These are phyloP conservation scores for Mirza zaza DNA, from an alignment of 2,113 vertebrate species.

Conservation along the genomic window DNA sequence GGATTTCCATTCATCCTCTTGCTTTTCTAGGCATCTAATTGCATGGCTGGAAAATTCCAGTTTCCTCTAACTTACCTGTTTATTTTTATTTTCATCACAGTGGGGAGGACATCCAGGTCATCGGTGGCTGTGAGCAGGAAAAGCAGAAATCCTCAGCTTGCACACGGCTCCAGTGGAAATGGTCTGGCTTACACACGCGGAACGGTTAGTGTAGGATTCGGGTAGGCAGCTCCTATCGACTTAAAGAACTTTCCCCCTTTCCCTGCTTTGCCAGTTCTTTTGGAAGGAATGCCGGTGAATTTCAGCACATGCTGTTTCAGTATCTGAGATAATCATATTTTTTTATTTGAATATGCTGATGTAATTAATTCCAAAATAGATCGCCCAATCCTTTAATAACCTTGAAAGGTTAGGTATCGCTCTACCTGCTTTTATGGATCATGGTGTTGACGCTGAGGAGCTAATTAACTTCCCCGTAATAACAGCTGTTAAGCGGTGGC, in stretches of 20 bases:
- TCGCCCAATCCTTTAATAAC: background rate
- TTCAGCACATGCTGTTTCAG: background rate
- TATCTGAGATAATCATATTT: background rate
- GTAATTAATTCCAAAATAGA: conserved; percentile 34
- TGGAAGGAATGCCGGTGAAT: background rate
- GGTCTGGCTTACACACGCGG: accelerated
- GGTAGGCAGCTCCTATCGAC: accelerated
- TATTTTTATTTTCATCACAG: background rate
- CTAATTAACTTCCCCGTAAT: background rate
- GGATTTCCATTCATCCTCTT: background rate
- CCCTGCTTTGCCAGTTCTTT: background rate
- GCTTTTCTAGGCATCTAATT: background rate
- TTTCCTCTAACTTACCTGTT: background rate
- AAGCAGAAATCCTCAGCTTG: background rate
- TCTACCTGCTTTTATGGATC: background rate
- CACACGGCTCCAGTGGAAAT: accelerated
- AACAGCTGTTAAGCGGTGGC: too few relatives aligned
- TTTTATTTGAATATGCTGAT: conserved; percentile 34
- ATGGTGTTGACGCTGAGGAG: background rate
- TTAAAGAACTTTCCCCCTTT: background rate
- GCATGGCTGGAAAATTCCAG: background rate
- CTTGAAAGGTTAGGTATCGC: background rate
- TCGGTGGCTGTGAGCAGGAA: background rate
- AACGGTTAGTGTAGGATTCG: background rate
- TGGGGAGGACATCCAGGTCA: background rate